These are phyloP conservation scores for Pachypeltis micranthus DNA, from an alignment of 1,140 invertebrate species.

Conservation along the genomic window DNA sequence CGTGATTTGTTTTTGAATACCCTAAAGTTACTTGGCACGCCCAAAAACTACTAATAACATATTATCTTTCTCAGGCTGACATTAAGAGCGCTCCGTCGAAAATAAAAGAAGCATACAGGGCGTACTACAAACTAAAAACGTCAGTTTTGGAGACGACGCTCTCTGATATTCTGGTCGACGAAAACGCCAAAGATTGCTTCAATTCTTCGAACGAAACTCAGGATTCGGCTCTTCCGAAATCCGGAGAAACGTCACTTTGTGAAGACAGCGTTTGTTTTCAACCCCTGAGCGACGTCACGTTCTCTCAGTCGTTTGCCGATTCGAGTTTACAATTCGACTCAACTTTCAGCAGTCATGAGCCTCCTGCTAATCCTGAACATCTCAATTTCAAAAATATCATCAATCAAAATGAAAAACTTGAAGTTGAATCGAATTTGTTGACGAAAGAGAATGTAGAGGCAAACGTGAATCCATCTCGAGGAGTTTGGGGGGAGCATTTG, in stretches of 20 bases:
- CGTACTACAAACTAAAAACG: conserved; percentile 67
- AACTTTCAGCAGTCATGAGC: not conserved
- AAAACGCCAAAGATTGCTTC: conserved; percentile 26
- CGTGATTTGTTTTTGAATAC: conserved; percentile 8
- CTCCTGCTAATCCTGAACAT: not conserved
- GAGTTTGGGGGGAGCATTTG: conserved; percentile 45
- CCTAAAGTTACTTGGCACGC: not conserved
- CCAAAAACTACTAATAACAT: no score
- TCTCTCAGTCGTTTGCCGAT: not conserved
- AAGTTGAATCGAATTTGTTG: not conserved
- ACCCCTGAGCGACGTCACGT: conserved; percentile 11
- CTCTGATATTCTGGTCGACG: conserved; percentile 35
- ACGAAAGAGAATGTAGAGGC: not conserved
- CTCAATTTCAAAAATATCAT: not conserved
- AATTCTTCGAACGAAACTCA: conserved; percentile 9
- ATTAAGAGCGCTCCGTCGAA: conserved; percentile 56
- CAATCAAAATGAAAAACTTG: not conserved
- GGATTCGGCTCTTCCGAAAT: not conserved
- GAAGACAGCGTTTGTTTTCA: conserved; percentile 16
- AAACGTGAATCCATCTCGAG: not conserved
- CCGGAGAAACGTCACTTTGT: conserved; percentile 1
- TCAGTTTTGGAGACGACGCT: conserved; percentile 49
- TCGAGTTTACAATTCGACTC: not conserved
- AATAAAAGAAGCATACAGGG: conserved; percentile 64
- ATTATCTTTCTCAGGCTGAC: conserved; percentile 47